phyloP scores from a whole-genome alignment of 2,797 vertebrate genomes.

The Pseudochaenichthys georgianus region DNA sequence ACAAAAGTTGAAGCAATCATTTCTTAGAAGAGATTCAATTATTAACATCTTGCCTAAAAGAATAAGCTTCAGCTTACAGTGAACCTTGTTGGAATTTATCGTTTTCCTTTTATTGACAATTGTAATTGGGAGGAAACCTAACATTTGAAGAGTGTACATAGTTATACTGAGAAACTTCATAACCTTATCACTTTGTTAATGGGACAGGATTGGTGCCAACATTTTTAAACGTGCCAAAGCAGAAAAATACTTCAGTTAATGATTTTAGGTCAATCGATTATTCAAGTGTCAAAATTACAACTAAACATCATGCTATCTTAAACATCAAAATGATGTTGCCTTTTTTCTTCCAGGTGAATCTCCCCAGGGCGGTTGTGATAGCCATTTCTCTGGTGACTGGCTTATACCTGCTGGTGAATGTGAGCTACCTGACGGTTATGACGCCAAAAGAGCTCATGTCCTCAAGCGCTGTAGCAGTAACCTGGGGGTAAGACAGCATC shows the following conservation, averaged over 20 bases:
- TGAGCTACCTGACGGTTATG: constrained; percentile 93
- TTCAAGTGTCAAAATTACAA: neutral
- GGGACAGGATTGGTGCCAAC: neutral
- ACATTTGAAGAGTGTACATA: neutral
- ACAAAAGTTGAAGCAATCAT: no score
- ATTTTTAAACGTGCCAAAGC: neutral
- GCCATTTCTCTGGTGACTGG: constrained; percentile 91
- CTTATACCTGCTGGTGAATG: constrained; percentile 91
- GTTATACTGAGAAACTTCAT: no score
- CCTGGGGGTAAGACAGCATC: constrained; percentile 88
- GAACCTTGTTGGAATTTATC: neutral
- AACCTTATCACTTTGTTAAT: neutral
- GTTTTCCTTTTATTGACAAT: neutral
- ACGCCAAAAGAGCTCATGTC: constrained; percentile 88
- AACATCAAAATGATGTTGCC: neutral
- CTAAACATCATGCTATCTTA: neutral
- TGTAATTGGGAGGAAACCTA: neutral
- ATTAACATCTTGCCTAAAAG: no score
- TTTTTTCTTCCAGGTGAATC: constrained; percentile 85
- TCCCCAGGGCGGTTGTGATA: constrained; percentile 89
- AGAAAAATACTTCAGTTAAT: neutral
- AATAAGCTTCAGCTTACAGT: neutral
- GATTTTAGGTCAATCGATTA: neutral
- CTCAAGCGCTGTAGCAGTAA: constrained; percentile 90
- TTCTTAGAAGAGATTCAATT: no score